Percentiles rank a stretch among this genome's conserved stretches.
Evolutionary conservation across 2,113 vertebrate species (phyloP).

Genomic region (Mirounga angustirostris): DNA sequence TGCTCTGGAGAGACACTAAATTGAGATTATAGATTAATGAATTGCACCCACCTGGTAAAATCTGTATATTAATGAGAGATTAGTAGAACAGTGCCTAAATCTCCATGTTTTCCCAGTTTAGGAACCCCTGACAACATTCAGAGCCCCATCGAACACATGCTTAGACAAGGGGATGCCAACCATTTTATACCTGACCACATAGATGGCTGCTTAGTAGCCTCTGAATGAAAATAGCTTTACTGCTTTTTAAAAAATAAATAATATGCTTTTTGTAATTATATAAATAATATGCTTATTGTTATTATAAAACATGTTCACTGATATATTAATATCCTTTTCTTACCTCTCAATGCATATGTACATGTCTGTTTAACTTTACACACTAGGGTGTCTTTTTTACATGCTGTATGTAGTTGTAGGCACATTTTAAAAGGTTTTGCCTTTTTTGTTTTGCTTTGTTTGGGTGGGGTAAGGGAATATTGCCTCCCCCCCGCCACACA

Average conservation of each 20-base stretch:
- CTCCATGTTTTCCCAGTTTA: neutral
- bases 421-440: neutral
- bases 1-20: neutral
- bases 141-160: neutral
- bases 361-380: neutral
- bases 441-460: neutral
- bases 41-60: neutral
- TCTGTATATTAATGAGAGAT: neutral
- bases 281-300: neutral
- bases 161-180: neutral
- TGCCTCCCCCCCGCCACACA: neutral
- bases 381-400: neutral
- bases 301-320: neutral
- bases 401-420: neutral
- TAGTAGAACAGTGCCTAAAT: neutral
- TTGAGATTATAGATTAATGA: neutral
- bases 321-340: neutral
- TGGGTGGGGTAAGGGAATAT: rapidly evolving
- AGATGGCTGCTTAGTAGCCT: neutral
- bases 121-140: neutral
- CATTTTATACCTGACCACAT: neutral
- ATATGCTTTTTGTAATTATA: neutral
- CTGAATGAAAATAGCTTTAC: neutral
- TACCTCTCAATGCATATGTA: neutral
- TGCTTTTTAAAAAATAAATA: neutral